A percentile compares a stretch with the other conserved stretches of the same genome.
These are phyloP conservation scores for Bombus sibiricus DNA, from an alignment of 1,140 invertebrate species.

Conservation along the genomic window DNA sequence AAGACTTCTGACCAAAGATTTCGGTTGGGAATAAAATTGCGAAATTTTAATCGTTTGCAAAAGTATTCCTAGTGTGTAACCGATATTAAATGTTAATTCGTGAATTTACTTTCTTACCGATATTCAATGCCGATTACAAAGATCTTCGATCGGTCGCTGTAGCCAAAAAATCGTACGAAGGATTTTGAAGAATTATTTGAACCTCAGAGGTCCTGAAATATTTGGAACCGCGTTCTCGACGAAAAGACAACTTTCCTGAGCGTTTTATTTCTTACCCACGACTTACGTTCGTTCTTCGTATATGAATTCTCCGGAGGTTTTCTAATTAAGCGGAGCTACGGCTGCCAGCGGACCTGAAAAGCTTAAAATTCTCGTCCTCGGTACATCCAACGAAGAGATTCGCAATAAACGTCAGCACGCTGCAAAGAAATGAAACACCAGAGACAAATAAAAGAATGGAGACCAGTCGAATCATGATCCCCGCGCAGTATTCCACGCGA, in stretches of 20 bases:
- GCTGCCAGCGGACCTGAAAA: background rate
- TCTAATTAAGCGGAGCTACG: background rate
- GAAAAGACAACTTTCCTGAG: background rate
- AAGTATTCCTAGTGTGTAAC: background rate
- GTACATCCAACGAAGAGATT: background rate
- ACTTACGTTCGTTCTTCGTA: background rate
- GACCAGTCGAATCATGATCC: constrained; percentile 18
- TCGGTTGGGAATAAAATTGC: background rate
- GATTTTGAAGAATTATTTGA: background rate
- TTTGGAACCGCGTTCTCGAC: background rate
- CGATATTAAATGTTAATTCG: background rate
- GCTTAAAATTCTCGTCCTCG: background rate
- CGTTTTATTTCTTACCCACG: background rate
- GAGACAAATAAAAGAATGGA: constrained; percentile 20
- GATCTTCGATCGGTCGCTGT: background rate
- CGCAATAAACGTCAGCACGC: constrained; percentile 1
- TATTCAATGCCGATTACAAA: background rate
- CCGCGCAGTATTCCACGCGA: background rate
- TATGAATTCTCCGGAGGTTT: background rate
- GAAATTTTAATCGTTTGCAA: background rate
- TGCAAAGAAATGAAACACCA: background rate
- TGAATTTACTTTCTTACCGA: background rate
- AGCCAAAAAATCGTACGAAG: background rate
- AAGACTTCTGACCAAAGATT: background rate
- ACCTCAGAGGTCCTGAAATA: background rate